These are phyloP conservation scores for Sylvilagus floridanus DNA, from an alignment of 2,797 vertebrate species.

Conservation along the genomic window DNA sequence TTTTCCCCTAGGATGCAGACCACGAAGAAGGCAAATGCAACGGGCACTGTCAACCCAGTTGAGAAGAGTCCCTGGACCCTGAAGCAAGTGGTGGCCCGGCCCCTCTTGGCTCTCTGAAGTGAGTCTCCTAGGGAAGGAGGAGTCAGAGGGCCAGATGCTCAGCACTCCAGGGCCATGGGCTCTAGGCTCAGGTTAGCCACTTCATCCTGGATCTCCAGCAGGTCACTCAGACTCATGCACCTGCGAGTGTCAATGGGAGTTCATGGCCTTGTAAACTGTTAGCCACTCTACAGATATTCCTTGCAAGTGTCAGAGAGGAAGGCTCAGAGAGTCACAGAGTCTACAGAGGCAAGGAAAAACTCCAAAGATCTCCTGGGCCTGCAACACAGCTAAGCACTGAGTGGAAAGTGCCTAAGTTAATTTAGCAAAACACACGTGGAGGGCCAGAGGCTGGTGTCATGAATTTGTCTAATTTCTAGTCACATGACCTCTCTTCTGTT, in stretches of 20 bases:
- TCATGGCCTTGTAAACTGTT: too few relatives aligned
- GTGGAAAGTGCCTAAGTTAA: neutral
- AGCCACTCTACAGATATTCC: neutral
- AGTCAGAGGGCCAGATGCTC: neutral
- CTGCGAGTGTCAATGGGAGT: too few relatives aligned
- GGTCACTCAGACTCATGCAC: neutral
- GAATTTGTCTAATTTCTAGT: neutral
- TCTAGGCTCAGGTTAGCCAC: neutral
- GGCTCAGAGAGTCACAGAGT: too few relatives aligned
- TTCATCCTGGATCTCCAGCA: neutral
- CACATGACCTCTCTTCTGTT: neutral
- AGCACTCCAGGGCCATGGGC: neutral
- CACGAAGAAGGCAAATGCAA: neutral
- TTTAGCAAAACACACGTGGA: neutral
- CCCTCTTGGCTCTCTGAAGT: neutral
- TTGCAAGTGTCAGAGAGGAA: neutral
- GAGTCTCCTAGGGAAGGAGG: neutral
- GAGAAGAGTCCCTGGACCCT: neutral
- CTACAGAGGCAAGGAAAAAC: neutral
- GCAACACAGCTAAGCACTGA: fast-evolving
- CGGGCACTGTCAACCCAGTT: neutral
- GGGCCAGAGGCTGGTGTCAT: neutral
- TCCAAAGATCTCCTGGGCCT: neutral
- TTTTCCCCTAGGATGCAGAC: neutral
- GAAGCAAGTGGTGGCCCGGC: neutral